Conservation (phyloP, 2,797 vertebrate genomes). For the Knipowitschia caucasica region DNA sequence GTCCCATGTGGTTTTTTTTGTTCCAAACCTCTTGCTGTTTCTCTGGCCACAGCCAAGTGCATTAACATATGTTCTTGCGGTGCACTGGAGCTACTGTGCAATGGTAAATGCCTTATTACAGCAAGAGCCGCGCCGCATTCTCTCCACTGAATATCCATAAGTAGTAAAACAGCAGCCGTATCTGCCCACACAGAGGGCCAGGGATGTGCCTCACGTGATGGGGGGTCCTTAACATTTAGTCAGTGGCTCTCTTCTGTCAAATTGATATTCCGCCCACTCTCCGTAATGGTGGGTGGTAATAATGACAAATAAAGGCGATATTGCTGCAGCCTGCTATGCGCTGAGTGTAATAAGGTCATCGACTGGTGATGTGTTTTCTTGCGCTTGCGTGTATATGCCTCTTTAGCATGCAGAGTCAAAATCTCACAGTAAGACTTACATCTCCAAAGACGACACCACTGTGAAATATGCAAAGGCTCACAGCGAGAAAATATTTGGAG, state of each 20-base stretch:
- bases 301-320: slow-evolving; percentile 76
- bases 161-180: slow-evolving; percentile 63
- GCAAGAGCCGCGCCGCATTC: slow-evolving; percentile 46
- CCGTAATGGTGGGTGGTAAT: slow-evolving; percentile 67
- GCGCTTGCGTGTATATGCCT: slow-evolving; percentile 52
- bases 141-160: slow-evolving; percentile 69
- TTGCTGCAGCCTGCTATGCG: slow-evolving; percentile 56
- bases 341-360: slow-evolving; percentile 71
- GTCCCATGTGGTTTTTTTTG: slow-evolving; percentile 48
- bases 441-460: slow-evolving; percentile 61
- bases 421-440: slow-evolving; percentile 62
- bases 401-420: slow-evolving; percentile 70
- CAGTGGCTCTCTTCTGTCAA: slow-evolving; percentile 61
- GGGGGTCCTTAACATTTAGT: slow-evolving; percentile 71
- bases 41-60: slow-evolving; percentile 71
- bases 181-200: slow-evolving; percentile 63
- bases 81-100: slow-evolving; percentile 71
- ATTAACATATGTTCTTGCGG: slow-evolving; percentile 80
- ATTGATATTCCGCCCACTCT: slow-evolving; percentile 72
- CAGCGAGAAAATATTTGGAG: slow-evolving; percentile 56
- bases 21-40: slow-evolving; percentile 71
- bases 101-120: slow-evolving; percentile 76
- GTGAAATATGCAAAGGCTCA: slow-evolving; percentile 67
- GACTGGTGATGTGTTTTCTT: slow-evolving; percentile 57
- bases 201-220: slow-evolving; percentile 64